phyloP scores from a whole-genome alignment of 2,888 invertebrate species.

The Cheilosia scutellata region DNA sequence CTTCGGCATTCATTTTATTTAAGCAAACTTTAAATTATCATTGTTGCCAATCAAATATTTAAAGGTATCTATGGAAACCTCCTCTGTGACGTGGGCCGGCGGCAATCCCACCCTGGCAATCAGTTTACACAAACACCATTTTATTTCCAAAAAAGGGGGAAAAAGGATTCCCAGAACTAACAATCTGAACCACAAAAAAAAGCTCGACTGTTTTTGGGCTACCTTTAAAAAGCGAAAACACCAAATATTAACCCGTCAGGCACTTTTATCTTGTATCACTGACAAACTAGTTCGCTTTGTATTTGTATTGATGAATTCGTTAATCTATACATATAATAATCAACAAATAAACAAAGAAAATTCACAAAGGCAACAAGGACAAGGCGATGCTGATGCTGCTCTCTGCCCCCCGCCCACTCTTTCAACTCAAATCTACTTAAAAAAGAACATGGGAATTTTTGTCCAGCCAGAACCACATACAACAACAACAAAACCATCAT shows the following conservation, averaged over 20 bases:
- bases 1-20: too few relatives aligned
- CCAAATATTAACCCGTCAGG: background rate
- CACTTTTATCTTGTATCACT: background rate
- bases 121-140: conserved; percentile 8
- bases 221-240: background rate
- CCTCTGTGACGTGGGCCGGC: background rate
- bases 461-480: conserved; percentile 1
- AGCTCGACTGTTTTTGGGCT: too few relatives aligned
- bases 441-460: conserved; percentile 12
- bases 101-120: background rate
- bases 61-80: background rate
- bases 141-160: background rate
- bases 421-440: conserved; percentile 2
- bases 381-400: background rate
- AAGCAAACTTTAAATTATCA: background rate
- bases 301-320: conserved; percentile 57
- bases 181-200: background rate
- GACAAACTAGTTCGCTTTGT: conserved; percentile 27
- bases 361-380: conserved; percentile 39
- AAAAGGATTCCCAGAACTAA: conserved; percentile 24
- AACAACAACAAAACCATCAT: conserved; percentile 41
- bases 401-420: background rate
- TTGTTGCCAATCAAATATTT: conserved; percentile 1
- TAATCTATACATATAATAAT: too few relatives aligned
- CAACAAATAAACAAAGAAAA: conserved; percentile 56